These are phyloP conservation scores for Lophotis ruficrista DNA, from an alignment of 2,113 vertebrate species.

Conservation along the genomic window DNA sequence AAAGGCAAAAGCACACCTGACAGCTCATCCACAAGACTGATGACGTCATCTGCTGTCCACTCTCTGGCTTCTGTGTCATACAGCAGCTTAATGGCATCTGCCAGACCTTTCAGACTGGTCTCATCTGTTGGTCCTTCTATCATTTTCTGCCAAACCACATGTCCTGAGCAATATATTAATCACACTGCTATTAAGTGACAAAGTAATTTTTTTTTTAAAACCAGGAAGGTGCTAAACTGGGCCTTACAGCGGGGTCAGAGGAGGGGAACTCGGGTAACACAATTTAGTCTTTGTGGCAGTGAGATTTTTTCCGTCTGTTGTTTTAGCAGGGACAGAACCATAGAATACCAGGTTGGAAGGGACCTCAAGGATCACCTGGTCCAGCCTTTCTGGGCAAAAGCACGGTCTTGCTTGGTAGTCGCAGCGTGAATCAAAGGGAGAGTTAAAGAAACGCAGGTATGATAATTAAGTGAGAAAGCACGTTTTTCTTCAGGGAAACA, in stretches of 20 bases:
- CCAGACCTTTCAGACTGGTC: conserved; percentile 79
- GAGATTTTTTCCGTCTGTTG: not conserved
- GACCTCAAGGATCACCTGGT: no score
- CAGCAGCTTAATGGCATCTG: conserved; percentile 82
- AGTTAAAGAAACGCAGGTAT: not conserved
- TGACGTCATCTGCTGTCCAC: conserved; percentile 81
- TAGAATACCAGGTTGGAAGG: no score
- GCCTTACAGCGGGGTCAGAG: not conserved
- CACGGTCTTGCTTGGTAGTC: not conserved
- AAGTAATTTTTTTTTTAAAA: not conserved
- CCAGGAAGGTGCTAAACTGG: not conserved
- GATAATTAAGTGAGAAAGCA: not conserved
- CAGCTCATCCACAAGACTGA: conserved; percentile 87
- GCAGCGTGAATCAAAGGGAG: not conserved
- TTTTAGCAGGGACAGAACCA: not conserved
- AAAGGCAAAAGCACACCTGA: conserved; percentile 76
- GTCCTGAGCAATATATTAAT: conserved; percentile 73
- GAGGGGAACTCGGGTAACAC: not conserved
- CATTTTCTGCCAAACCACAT: conserved; percentile 84
- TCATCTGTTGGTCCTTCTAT: conserved; percentile 77
- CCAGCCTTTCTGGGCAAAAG: no score
- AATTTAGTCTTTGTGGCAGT: not conserved
- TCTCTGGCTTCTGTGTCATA: conserved; percentile 75
- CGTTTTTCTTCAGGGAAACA: not conserved
- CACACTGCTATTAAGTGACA: conserved; percentile 22